Conservation (phyloP, 2,797 vertebrate species). For the Lacerta agilis region DNA sequence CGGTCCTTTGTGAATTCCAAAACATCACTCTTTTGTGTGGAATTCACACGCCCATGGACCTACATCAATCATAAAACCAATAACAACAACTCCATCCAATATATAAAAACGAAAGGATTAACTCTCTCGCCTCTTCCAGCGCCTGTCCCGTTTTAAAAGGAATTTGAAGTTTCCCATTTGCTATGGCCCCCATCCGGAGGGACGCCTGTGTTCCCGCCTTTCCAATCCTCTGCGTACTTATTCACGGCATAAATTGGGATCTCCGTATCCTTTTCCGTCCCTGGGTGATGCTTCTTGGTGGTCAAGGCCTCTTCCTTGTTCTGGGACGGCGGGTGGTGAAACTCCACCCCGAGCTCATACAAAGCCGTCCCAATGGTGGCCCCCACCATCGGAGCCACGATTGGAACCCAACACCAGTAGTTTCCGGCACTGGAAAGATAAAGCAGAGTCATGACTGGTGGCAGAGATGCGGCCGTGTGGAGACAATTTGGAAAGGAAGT, state of each 20-base stretch:
- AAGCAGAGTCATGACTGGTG: too few species aligned
- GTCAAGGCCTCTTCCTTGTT: not conserved
- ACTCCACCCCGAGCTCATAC: slow-evolving; percentile 81
- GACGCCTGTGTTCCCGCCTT: not conserved
- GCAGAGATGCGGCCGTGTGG: too few species aligned
- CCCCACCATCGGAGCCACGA: slow-evolving; percentile 83
- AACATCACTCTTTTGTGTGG: not conserved
- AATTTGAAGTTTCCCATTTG: not conserved
- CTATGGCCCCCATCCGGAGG: accelerated
- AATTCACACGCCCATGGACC: not conserved
- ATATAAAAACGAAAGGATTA: not conserved
- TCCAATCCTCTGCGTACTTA: not conserved
- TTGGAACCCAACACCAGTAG: slow-evolving; percentile 84
- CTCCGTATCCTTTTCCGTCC: slow-evolving; percentile 24
- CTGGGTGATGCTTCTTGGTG: accelerated
- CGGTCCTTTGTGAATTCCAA: too few species aligned
- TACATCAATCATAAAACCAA: too few species aligned
- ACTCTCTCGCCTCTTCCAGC: not conserved
- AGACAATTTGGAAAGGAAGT: too few species aligned
- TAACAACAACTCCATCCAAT: not conserved
- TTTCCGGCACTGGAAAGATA: slow-evolving; percentile 41
- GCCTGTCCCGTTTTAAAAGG: not conserved
- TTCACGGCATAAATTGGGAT: not conserved
- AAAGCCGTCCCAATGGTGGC: slow-evolving; percentile 71
- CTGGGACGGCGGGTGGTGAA: slow-evolving; percentile 79